Evolutionary conservation across 2,113 vertebrate genomes (phyloP).

Genomic region (Zosterops lateralis): DNA sequence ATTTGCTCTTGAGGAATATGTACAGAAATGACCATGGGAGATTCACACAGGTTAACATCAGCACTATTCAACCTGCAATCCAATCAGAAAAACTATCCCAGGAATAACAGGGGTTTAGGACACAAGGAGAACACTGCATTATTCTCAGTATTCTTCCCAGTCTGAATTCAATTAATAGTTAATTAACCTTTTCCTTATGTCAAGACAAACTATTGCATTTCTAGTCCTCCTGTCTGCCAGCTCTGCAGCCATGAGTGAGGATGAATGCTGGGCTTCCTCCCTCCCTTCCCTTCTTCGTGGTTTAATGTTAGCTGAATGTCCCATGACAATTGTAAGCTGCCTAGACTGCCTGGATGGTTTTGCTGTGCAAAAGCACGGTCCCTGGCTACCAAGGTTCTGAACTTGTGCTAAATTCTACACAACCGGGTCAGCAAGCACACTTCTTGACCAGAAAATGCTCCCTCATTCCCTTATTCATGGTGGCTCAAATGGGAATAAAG

Average conservation of each 20-base stretch:
- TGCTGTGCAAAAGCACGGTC: rapidly evolving
- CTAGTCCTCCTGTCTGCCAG: not conserved
- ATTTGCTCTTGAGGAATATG: rapidly evolving
- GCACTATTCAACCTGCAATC: not conserved
- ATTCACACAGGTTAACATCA: not conserved
- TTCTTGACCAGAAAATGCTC: not conserved
- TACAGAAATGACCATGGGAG: not conserved
- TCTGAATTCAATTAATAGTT: not conserved
- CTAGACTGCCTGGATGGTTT: not conserved
- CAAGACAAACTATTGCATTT: not conserved
- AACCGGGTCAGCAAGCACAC: not conserved
- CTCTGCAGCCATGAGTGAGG: not conserved
- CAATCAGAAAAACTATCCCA: not conserved
- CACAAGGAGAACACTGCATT: not conserved
- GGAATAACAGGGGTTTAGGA: not conserved
- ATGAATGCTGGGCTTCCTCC: not conserved
- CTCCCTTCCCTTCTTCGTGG: rapidly evolving
- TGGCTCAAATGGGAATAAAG: not conserved
- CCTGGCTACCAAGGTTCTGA: not conserved
- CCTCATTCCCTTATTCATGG: not conserved
- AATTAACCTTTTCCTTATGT: not conserved
- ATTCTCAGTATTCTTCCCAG: not conserved
- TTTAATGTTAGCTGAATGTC: not conserved
- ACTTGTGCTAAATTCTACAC: rapidly evolving
- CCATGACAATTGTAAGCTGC: not conserved